Evolutionary conservation across 2,797 vertebrate species (phyloP).

Genomic region (Zonotrichia albicollis): DNA sequence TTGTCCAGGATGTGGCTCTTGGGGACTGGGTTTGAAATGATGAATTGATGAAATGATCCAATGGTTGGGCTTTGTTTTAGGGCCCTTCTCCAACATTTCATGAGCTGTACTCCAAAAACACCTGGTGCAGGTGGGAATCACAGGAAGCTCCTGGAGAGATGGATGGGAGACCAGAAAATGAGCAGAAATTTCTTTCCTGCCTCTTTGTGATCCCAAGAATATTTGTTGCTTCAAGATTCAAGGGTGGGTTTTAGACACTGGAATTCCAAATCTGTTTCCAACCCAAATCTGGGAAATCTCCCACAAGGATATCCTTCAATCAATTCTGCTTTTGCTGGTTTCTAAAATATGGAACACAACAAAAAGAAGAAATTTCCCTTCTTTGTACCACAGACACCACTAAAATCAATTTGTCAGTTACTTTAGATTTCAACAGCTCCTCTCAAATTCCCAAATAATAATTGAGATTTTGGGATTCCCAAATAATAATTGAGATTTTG

Average conservation of each 20-base stretch:
- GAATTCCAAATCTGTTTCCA: neutral
- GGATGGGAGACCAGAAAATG: neutral
- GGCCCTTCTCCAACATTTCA: neutral
- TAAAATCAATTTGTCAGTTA: neutral
- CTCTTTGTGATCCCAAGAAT: neutral
- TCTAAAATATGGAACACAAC: neutral
- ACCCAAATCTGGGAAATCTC: neutral
- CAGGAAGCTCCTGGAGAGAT: neutral
- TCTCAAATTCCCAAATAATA: neutral
- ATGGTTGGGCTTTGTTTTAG: fast-evolving
- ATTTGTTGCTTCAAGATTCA: neutral
- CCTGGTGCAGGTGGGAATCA: neutral
- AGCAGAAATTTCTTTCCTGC: no score
- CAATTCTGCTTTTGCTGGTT: neutral
- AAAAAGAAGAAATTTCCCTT: neutral
- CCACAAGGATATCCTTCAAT: neutral
- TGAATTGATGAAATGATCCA: fast-evolving
- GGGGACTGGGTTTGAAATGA: no score
- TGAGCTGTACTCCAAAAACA: neutral
- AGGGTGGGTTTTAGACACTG: neutral
- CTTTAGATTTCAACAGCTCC: neutral
- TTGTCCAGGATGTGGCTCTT: neutral
- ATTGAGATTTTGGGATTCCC: neutral
- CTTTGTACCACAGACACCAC: neutral
- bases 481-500: neutral